phyloP scores from a whole-genome alignment of 2,888 invertebrate genomes.

The Cecidostiba fungosa region DNA sequence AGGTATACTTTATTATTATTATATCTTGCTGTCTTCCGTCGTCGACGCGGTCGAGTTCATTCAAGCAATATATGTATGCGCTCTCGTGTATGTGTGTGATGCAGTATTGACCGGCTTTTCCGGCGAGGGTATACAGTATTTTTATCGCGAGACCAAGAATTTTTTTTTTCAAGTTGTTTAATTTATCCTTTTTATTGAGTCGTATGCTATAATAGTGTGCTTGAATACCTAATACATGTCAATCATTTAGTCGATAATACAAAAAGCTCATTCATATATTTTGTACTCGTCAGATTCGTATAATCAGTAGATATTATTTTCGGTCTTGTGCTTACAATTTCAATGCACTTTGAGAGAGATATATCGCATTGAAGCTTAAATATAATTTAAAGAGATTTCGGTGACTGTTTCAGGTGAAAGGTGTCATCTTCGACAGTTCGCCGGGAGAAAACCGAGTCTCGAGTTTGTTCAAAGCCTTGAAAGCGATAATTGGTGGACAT shows the following conservation, averaged over 20 bases:
- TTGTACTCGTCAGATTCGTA: too few relatives aligned
- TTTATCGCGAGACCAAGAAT: neutral
- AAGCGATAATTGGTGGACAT: conserved; percentile 84
- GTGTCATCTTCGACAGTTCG: conserved; percentile 88
- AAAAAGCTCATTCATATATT: too few relatives aligned
- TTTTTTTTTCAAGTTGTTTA: neutral
- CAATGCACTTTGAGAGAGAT: too few relatives aligned
- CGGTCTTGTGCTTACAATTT: too few relatives aligned
- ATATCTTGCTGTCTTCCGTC: neutral
- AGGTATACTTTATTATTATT: conserved; percentile 73
- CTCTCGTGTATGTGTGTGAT: neutral
- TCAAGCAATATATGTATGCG: neutral
- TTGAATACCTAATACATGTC: neutral
- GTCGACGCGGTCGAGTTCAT: neutral
- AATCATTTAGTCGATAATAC: too few relatives aligned
- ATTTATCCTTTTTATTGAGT: too few relatives aligned
- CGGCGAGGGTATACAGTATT: neutral
- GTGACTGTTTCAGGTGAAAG: conserved; percentile 80
- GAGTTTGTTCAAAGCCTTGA: conserved; percentile 83
- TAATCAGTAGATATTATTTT: neutral
- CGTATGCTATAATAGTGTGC: too few relatives aligned
- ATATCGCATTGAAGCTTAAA: too few relatives aligned
- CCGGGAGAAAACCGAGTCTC: conserved; percentile 84
- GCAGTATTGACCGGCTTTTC: neutral
- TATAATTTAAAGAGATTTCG: too few relatives aligned